These are phyloP conservation scores for Alauda arvensis DNA, from an alignment of 2,797 vertebrate species.

Conservation along the genomic window DNA sequence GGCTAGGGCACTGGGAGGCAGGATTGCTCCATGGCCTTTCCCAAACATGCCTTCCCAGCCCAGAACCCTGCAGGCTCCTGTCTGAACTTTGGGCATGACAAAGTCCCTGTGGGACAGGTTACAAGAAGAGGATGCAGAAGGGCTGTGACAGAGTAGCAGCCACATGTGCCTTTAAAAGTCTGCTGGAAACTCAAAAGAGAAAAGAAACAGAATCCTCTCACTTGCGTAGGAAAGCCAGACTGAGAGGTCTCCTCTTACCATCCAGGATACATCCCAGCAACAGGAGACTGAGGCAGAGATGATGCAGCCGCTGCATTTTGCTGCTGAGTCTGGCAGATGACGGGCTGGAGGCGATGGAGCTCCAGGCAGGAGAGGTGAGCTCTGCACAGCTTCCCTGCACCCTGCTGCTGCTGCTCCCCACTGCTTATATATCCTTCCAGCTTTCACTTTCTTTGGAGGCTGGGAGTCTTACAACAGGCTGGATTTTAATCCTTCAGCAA, in stretches of 20 bases:
- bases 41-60: not conserved
- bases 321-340: not conserved
- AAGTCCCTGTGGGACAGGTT: not conserved
- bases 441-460: slow-evolving; percentile 44
- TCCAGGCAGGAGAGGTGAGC: not conserved
- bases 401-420: not conserved
- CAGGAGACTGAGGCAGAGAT: slow-evolving; percentile 27
- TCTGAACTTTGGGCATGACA: not conserved
- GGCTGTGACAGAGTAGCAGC: not conserved
- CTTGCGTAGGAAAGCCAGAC: not conserved
- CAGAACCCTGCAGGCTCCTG: not conserved
- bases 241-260: slow-evolving; percentile 10
- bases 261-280: not conserved
- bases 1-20: slow-evolving; percentile 11
- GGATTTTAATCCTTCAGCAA: not conserved
- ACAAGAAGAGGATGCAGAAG: not conserved
- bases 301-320: not conserved
- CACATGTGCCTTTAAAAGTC: not conserved
- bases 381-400: not conserved
- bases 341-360: not conserved
- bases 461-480: not conserved
- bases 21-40: not conserved
- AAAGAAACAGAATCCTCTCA: not conserved
- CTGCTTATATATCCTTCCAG: slow-evolving; percentile 29
- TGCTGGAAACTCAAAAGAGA: not conserved